Evolutionary conservation across 2,113 vertebrate genomes (phyloP), one percentile per base, ranked within the genome.

Genomic region (Vidua macroura): DNA sequence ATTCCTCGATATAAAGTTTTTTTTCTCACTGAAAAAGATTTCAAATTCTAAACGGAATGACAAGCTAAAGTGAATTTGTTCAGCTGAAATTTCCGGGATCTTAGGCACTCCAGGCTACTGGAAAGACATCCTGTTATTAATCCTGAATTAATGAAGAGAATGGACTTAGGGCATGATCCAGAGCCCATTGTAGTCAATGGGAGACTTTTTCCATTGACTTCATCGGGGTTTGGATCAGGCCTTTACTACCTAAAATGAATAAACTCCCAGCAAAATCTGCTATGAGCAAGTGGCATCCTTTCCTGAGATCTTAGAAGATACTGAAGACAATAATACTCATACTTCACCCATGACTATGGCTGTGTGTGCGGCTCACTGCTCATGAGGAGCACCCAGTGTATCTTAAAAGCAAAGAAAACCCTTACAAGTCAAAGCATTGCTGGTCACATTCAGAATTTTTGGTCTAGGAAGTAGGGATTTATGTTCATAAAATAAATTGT

Each of bases 151-250:
- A 81, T 63, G 95, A 96, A 94, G 95, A 94, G 21, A 78, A 25
- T 74, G 67, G 85, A 90, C 6, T 74, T 93, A 94, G 86, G 95
- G 85, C 90, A 94, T 96, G 95, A 96, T 93, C 95, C 95, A 96
- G 95, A 96, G 92, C 95, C 93, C 92, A 92, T 81, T 96, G 95
- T 93, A 96, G 93, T 96, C 96, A 96, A 95, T 95, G 95, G 95
- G 83, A 96, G 88, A 59, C 37, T 95, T 96, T 96, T 96, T 94
- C 95, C 85, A 94, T 96, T 96, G 94, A 95, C 95, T 96, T 95
- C 88, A 94, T 93, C 5, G 88, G 93, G 94, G 95, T 96, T 96
- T 95, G 94, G 90, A 96, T 95, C 79, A 96, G 51, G 95, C 64
- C 92, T 96, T 95, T 96, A 93, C 94, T 96, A 94, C 68, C 94